Percentiles rank a stretch among this genome's conserved stretches.
phyloP scores from a whole-genome alignment of 35 echinoderm and acorn worm genomes.

The Heliocidaris tuberculata region DNA sequence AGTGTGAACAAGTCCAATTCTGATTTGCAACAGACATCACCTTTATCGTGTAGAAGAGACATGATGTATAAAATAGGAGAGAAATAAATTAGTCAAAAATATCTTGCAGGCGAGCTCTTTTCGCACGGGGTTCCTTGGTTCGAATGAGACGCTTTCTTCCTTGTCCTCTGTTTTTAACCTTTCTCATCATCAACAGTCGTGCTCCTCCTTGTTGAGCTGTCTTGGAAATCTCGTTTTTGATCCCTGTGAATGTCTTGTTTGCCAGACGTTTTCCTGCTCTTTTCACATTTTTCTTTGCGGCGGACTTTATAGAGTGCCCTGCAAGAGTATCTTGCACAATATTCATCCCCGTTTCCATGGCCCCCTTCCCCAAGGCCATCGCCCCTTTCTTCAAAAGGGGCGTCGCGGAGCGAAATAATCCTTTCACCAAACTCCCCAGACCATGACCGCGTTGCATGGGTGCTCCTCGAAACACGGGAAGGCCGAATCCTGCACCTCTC shows the following conservation, averaged over 20 bases:
- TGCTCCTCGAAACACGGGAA: too few relatives aligned
- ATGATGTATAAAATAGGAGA: background rate
- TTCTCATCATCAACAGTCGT: background rate
- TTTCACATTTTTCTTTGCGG: too few relatives aligned
- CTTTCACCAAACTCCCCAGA: too few relatives aligned
- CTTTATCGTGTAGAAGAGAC: conserved; percentile 37
- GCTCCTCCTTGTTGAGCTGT: background rate
- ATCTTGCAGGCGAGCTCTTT: background rate
- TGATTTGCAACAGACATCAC: conserved; percentile 9
- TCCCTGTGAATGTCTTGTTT: background rate
- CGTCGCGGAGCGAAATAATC: too few relatives aligned
- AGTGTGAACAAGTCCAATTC: conserved; percentile 61
- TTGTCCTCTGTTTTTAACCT: background rate
- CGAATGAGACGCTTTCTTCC: background rate
- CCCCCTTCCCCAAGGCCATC: too few relatives aligned
- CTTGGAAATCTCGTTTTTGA: background rate
- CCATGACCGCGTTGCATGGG: too few relatives aligned
- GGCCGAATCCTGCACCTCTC: too few relatives aligned
- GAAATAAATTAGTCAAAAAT: background rate
- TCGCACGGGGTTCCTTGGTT: background rate
- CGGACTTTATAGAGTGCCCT: too few relatives aligned
- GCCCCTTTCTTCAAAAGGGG: too few relatives aligned
- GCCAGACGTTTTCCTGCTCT: too few relatives aligned
- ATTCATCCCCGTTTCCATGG: background rate
- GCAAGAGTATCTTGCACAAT: too few relatives aligned